Conservation (phyloP, 2,113 vertebrate species). For the Centropus unirufus region DNA sequence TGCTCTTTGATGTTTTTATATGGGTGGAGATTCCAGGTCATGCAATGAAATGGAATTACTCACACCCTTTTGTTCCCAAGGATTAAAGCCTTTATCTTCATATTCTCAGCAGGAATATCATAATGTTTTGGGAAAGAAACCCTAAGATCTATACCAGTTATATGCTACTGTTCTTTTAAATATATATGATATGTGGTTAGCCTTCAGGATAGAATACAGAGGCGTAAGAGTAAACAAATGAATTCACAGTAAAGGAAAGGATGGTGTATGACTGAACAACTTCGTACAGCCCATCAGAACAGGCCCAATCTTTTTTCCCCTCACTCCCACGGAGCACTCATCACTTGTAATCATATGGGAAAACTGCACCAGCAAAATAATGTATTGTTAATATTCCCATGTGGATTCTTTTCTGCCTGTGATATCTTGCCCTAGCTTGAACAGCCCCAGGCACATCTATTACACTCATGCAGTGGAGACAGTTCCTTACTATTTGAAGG, state of each 20-base stretch:
- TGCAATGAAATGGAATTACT: slow-evolving; percentile 64
- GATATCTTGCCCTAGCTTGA: slow-evolving; percentile 72
- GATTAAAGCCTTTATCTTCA: slow-evolving; percentile 69
- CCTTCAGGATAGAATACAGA: slow-evolving; percentile 33
- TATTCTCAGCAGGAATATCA: slow-evolving; percentile 49
- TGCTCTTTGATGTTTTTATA: slow-evolving; percentile 68
- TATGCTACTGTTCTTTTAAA: slow-evolving; percentile 41
- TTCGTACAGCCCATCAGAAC: neutral
- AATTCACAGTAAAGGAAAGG: neutral
- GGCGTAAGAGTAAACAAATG: slow-evolving; percentile 27
- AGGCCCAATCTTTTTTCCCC: neutral
- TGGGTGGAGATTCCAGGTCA: slow-evolving; percentile 69
- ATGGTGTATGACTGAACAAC: neutral
- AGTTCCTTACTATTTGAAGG: slow-evolving; percentile 18
- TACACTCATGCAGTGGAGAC: slow-evolving; percentile 20
- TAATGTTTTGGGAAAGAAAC: slow-evolving; percentile 51
- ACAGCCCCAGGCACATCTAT: slow-evolving; percentile 60
- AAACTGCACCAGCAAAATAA: slow-evolving; percentile 56
- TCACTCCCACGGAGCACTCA: slow-evolving; percentile 60
- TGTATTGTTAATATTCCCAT: slow-evolving; percentile 43
- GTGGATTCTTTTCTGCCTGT: slow-evolving; percentile 54
- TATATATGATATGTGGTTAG: slow-evolving; percentile 58
- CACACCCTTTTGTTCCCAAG: slow-evolving; percentile 68
- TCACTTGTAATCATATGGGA: slow-evolving; percentile 64
- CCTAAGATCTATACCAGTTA: slow-evolving; percentile 41